Conservation (phyloP, 1,140 invertebrate species). For the Pseudachorutes palmiensis region DNA sequence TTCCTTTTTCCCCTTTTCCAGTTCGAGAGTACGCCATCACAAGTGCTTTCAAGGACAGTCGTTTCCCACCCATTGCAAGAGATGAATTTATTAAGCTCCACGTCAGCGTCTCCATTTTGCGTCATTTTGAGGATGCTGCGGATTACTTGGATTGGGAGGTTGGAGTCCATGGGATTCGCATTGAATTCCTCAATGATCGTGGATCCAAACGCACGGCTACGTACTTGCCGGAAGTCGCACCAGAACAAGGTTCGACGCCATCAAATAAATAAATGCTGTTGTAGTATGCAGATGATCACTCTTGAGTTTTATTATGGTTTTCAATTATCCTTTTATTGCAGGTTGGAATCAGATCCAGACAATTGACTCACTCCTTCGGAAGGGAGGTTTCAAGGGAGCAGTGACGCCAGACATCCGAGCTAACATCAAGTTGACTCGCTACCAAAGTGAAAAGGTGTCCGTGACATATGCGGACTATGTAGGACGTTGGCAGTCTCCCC, state of each 20-base stretch:
- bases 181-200: constrained; percentile 93
- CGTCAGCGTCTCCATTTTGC: constrained; percentile 90
- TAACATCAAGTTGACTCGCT: constrained; percentile 85
- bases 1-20: no score
- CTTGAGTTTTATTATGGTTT: not conserved
- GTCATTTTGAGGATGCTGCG: constrained; percentile 88
- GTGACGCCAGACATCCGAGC: constrained; percentile 81
- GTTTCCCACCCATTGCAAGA: constrained; percentile 88
- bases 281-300: constrained; percentile 15
- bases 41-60: constrained; percentile 90
- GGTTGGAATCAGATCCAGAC: constrained; percentile 96
- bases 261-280: not conserved
- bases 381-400: constrained; percentile 88
- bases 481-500: constrained; percentile 24
- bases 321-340: constrained; percentile 43
- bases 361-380: constrained; percentile 91
- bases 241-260: constrained; percentile 75
- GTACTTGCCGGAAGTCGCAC: constrained; percentile 93
- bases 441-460: constrained; percentile 80
- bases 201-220: constrained; percentile 92
- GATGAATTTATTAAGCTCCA: constrained; percentile 88
- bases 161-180: constrained; percentile 93
- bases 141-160: constrained; percentile 97
- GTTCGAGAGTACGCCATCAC: constrained; percentile 92
- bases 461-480: constrained; percentile 75